A percentile compares a stretch with the other conserved stretches of the same genome.
Evolutionary conservation across 1,140 invertebrate species (phyloP).

Genomic region (Dolichoris vasculosae): DNA sequence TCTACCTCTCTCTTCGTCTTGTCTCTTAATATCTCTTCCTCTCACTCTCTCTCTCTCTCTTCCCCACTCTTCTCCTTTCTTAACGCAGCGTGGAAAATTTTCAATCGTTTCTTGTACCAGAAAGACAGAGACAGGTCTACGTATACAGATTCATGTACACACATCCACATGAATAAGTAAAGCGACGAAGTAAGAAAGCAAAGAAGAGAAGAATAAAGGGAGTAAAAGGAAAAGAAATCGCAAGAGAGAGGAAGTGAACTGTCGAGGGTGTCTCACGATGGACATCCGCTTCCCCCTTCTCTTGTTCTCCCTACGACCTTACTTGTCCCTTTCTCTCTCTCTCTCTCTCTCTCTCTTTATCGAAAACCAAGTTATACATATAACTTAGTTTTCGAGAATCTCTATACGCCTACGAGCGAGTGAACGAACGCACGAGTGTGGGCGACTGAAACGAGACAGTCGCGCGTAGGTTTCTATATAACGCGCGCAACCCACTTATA

Average conservation of each 20-base stretch:
- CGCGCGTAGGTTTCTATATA: slow-evolving; percentile 35
- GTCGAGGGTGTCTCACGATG: slow-evolving; percentile 44
- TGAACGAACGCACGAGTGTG: neutral
- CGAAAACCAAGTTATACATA: neutral
- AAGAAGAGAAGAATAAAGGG: neutral
- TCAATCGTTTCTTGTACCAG: slow-evolving; percentile 50
- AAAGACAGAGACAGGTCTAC: neutral
- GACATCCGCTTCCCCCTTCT: slow-evolving; percentile 32
- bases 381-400: slow-evolving; percentile 22
- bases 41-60: slow-evolving; percentile 9
- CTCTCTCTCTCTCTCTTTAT: slow-evolving; percentile 1
- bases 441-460: slow-evolving; percentile 18
- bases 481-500: neutral
- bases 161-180: neutral
- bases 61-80: slow-evolving; percentile 1
- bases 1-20: slow-evolving; percentile 37
- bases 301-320: neutral
- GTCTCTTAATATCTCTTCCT: slow-evolving; percentile 8
- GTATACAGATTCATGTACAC: neutral
- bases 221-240: neutral
- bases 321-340: slow-evolving; percentile 9
- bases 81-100: slow-evolving; percentile 48
- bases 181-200: neutral
- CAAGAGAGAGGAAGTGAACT: slow-evolving; percentile 45
- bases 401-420: slow-evolving; percentile 17